phyloP scores from a whole-genome alignment of 30 jellyfish, hydroid and myxozoan genomes.

The Aurelia aurita complex sp. Pacific region DNA sequence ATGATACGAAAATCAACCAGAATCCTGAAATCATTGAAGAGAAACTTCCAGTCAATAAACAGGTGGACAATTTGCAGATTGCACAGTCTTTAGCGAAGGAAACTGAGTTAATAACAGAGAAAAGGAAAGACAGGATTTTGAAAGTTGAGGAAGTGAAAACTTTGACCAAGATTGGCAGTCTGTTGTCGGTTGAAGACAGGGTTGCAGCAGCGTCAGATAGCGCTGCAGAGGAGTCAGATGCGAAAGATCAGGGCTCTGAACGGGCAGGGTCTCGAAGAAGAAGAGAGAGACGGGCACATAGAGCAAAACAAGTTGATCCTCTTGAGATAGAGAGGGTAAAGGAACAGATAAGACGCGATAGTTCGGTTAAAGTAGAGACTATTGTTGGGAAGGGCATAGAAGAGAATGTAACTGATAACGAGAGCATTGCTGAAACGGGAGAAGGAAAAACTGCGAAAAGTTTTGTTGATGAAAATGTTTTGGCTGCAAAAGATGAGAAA shows the following conservation, averaged over 20 bases:
- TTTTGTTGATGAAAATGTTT: background rate
- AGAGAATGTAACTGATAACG: too few species aligned
- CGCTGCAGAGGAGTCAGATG: slow-evolving; percentile 24
- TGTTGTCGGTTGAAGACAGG: too few species aligned
- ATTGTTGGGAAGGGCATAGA: background rate
- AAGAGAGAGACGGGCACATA: slow-evolving; percentile 61
- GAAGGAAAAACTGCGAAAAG: background rate
- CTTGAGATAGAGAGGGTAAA: slow-evolving; percentile 39
- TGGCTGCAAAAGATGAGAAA: background rate
- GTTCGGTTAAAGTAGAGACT: slow-evolving; percentile 2
- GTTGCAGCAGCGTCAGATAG: too few species aligned
- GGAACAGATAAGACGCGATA: slow-evolving; percentile 64
- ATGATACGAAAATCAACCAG: too few species aligned
- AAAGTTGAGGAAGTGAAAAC: too few species aligned
- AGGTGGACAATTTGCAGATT: too few species aligned
- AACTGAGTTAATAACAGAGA: too few species aligned
- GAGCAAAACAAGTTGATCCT: slow-evolving; percentile 64
- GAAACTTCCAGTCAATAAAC: too few species aligned
- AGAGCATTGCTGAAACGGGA: background rate
- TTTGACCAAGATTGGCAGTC: too few species aligned
- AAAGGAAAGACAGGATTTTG: too few species aligned
- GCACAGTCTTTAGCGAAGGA: too few species aligned
- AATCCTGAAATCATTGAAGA: too few species aligned
- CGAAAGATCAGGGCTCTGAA: slow-evolving; percentile 22
- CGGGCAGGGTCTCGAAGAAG: slow-evolving; percentile 64